phyloP scores from a whole-genome alignment of 2,888 invertebrate genomes.

The Platycheirus rosarum region DNA sequence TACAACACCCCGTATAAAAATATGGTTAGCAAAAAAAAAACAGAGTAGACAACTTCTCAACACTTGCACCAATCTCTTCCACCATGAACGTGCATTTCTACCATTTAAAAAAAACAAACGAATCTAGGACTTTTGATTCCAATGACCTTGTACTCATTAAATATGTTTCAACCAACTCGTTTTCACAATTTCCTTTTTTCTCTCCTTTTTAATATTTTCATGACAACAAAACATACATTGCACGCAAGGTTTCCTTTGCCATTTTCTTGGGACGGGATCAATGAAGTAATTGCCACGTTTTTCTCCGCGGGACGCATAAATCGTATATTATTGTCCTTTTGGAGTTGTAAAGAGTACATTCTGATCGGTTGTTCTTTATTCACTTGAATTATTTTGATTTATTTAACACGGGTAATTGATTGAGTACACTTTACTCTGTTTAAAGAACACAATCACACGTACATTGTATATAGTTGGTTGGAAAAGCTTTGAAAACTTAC shows the following conservation, averaged over 20 bases:
- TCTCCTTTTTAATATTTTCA: constrained; percentile 41
- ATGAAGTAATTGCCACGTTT: constrained; percentile 57
- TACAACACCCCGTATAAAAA: neutral
- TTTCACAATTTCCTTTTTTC: constrained; percentile 35
- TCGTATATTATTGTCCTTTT: constrained; percentile 25
- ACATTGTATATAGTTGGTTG: neutral
- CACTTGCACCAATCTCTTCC: constrained; percentile 61
- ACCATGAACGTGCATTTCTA: constrained; percentile 54
- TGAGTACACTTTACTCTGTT: constrained; percentile 53
- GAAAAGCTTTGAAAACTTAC: constrained; percentile 52
- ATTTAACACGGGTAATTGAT: constrained; percentile 58
- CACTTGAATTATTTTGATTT: constrained; percentile 46
- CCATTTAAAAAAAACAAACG: constrained; percentile 42
- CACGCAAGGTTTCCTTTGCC: constrained; percentile 42
- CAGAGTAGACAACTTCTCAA: constrained; percentile 64
- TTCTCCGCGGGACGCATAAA: constrained; percentile 31
- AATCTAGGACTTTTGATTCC: constrained; percentile 73
- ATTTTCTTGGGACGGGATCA: neutral
- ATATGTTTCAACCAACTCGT: constrained; percentile 59
- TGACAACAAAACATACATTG: constrained; percentile 60
- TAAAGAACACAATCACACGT: constrained; percentile 13
- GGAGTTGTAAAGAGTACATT: constrained; percentile 8
- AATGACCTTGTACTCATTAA: constrained; percentile 74
- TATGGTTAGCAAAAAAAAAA: constrained; percentile 31
- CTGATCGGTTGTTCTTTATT: constrained; percentile 21